Evolutionary conservation across 1,140 invertebrate species (phyloP), one percentile per base, ranked within the genome.

Genomic region (Chionoecetes opilio): DNA sequence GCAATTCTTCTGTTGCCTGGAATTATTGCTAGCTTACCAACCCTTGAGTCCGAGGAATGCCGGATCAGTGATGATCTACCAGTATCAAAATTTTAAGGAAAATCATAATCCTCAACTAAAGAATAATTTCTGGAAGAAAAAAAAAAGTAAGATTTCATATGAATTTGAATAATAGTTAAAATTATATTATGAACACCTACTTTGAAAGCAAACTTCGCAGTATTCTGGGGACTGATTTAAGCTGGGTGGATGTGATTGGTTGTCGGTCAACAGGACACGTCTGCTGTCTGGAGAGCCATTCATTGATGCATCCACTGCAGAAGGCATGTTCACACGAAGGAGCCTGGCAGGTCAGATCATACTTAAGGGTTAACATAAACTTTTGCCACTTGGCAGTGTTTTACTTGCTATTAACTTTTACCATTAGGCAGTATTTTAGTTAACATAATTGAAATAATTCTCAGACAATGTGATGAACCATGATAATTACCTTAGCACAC

Each of bases 271-370:
- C 98, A 34, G 99, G 99, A 97, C 99, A 99, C 32, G 98, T 99
- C 26, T 98, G 98, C 97, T 99, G 99, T 82, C 98, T 97, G 89
- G 98, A 98, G 94, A 99, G 98, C 99, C 99, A 99, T 97, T 99
- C 99, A 91, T 98, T 98, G 96, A 99, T 99, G 97, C 99, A 99
- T 29, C 98, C 98, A 96, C 98, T 98, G 97, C 99, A 99, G 97
- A 99, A 99, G 94, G 99, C 99, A 97, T 99, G 99, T 97, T 99
- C 99, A 97, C 99, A 99, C 96, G 98, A 98, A 75, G 99, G 99
- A 94, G 99, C 99, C 99, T 99, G 97, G n/a, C 21, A 37, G 98
- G 97, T n/a, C 88, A 93, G 92, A 41, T 94, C 82, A 84, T 31
- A 21, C 91, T 29, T 37, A 9, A 85, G 63, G 0, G 85, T 63